phyloP scores from a whole-genome alignment of 2,797 vertebrate species.

The Pantherophis vulpinus region DNA sequence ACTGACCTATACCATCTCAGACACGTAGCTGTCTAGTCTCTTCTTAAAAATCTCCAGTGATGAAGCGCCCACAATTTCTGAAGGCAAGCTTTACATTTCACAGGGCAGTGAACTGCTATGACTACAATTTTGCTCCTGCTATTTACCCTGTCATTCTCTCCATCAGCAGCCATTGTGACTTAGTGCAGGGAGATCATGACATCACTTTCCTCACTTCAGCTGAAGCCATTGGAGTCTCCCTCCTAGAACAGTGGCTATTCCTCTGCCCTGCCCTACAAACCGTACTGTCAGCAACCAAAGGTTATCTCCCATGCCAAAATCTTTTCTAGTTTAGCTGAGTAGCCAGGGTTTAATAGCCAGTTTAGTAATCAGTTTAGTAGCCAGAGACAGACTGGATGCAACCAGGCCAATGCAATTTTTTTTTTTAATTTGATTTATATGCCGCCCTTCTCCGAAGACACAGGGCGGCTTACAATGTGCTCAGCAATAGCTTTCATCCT shows the following conservation, averaged over 20 bases:
- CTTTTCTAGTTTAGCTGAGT: background rate
- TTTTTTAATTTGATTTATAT: too few relatives aligned
- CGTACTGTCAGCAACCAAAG: background rate
- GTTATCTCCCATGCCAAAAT: background rate
- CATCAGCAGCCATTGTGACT: background rate
- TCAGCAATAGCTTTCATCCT: too few relatives aligned
- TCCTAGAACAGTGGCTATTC: background rate
- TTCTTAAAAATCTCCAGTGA: too few relatives aligned
- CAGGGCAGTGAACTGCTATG: background rate
- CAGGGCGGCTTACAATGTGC: too few relatives aligned
- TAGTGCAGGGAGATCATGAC: background rate
- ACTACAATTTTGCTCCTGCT: background rate
- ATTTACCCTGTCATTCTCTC: background rate
- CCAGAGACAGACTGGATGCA: background rate
- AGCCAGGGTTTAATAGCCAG: background rate
- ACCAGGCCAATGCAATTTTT: background rate
- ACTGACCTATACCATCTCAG: too few relatives aligned
- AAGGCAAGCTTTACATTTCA: background rate
- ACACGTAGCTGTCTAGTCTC: too few relatives aligned
- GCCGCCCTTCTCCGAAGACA: too few relatives aligned
- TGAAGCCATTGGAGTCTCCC: background rate
- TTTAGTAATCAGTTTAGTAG: background rate
- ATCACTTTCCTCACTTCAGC: background rate
- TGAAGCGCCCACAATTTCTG: too few relatives aligned
- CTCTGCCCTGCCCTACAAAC: background rate